A percentile compares a stretch with the other conserved stretches of the same genome.
Conservation (phyloP, 1,140 invertebrate species). For the Micrasema longulum region DNA sequence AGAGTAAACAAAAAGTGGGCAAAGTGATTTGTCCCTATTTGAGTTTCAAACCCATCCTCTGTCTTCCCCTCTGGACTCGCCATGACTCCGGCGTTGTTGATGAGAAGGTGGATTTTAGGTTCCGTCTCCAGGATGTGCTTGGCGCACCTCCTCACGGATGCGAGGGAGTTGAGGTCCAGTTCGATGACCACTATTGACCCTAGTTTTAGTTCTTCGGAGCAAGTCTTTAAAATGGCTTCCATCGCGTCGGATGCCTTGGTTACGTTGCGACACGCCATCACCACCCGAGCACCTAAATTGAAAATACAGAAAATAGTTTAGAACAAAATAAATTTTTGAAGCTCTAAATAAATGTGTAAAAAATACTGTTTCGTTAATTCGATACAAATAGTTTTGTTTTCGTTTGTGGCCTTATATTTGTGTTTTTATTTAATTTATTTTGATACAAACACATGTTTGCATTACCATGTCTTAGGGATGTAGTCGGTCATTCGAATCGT, state of each 20-base stretch:
- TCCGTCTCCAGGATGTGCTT: slow-evolving; percentile 68
- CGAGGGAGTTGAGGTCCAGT: slow-evolving; percentile 79
- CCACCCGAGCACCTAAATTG: slow-evolving; percentile 70
- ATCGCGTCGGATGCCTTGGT: slow-evolving; percentile 59
- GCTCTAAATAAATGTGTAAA: no score
- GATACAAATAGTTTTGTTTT: no score
- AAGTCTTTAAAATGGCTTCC: slow-evolving; percentile 62
- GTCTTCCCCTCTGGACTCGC: slow-evolving; percentile 75
- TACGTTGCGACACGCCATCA: slow-evolving; percentile 75
- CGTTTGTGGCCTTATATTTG: no score
- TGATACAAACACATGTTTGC: no score
- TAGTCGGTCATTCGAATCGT: no score
- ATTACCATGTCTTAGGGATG: no score
- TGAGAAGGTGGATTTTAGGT: slow-evolving; percentile 76
- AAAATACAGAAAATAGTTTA: no score
- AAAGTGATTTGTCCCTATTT: slow-evolving; percentile 84
- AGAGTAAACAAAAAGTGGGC: slow-evolving; percentile 88
- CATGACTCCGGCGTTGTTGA: slow-evolving; percentile 90
- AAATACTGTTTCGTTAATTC: no score
- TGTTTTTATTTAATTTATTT: no score
- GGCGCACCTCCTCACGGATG: slow-evolving; percentile 30
- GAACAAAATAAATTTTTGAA: no score
- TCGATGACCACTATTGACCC: slow-evolving; percentile 71
- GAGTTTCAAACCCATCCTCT: slow-evolving; percentile 86
- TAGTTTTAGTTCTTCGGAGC: slow-evolving; percentile 62